Base-by-base conservation (phyloP, 92 coral and sea anemone genomes). In the Siderastrea radians region DNA sequence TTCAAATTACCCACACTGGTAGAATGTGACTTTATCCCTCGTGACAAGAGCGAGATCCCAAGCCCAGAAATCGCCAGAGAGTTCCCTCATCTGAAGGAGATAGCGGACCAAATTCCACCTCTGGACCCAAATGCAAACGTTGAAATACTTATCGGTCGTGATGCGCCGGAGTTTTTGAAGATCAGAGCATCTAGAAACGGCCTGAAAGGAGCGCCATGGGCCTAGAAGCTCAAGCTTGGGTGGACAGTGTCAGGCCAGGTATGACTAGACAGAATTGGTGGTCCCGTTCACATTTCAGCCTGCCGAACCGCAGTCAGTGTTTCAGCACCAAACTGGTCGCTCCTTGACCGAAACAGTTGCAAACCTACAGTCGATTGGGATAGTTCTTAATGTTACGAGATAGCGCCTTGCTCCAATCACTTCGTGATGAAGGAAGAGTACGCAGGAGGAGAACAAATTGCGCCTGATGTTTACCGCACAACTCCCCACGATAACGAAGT, bases 21-120 rank as follows among this genome's bases (percentile, higher is more conserved):
- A 46, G 87, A 86, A 15, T 79, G 91, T 50, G 87, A 80, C n/a
- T 49, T 38, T 0, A 51, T 87, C 0, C 91, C 91, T 6, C 49
- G 44, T 7, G 86, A 87, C 59, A 80, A 79, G 49, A 49, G 49
- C 2, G 91, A 87, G 64, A 87, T 87, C 10, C 79, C 88, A 13
- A 87, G 88, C 0, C 91, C 87, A 1, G 81, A 80, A 57, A 38
- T 87, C 3, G 91, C 85, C 1, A 50, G 49, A 45, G 4, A 65
- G 59, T 87, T 81, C 58, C 72, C 79, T 13, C 91, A 87, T n/a
- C 72, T 80, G 3, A 45, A 17, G n/a, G 74, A 57, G 17, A 76
- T 69, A 45, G 83, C 84, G 62, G 77, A 85, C 4, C 49, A 85
- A 64, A 88, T 77, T 7, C 87, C 87, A 7, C 74, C 91, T 17